phyloP scores from a whole-genome alignment of 1,140 invertebrate species.

The Lucilia sericata region DNA sequence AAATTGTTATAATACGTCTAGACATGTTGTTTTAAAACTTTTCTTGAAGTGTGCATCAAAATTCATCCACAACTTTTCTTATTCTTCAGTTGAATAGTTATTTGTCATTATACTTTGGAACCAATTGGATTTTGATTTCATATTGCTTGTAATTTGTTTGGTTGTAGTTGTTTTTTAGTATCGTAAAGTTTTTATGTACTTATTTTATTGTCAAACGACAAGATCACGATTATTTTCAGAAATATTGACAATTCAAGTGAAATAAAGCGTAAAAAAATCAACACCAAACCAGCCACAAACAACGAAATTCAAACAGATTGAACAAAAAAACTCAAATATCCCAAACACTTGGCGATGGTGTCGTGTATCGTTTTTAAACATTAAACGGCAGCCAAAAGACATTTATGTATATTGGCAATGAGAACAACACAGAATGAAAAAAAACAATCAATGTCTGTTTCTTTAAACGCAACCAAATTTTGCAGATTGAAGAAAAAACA shows the following conservation, averaged over 20 bases:
- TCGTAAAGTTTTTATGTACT: background rate
- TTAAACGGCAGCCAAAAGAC: slow-evolving; percentile 31
- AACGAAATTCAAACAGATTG: background rate
- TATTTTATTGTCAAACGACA: slow-evolving; percentile 36
- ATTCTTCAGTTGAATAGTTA: background rate
- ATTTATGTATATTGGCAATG: background rate
- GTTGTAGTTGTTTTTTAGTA: background rate
- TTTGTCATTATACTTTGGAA: slow-evolving; percentile 33
- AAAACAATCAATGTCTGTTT: background rate
- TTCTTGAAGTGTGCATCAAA: too few species aligned
- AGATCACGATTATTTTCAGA: slow-evolving; percentile 43
- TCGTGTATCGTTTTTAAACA: slow-evolving; percentile 26
- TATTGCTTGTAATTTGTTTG: background rate
- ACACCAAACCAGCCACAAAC: slow-evolving; percentile 4
- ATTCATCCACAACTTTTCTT: background rate
- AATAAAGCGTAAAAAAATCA: slow-evolving; percentile 39
- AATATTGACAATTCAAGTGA: slow-evolving; percentile 43
- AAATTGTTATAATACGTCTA: too few species aligned
- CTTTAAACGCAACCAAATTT: background rate
- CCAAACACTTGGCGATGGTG: slow-evolving; percentile 28
- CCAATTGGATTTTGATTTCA: slow-evolving; percentile 27
- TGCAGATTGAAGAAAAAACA: slow-evolving; percentile 21
- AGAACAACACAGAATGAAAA: background rate
- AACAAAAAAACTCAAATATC: background rate
- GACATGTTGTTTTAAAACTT: too few species aligned